phyloP scores from a whole-genome alignment of 2,797 vertebrate species.

The Malurus leucopterus region DNA sequence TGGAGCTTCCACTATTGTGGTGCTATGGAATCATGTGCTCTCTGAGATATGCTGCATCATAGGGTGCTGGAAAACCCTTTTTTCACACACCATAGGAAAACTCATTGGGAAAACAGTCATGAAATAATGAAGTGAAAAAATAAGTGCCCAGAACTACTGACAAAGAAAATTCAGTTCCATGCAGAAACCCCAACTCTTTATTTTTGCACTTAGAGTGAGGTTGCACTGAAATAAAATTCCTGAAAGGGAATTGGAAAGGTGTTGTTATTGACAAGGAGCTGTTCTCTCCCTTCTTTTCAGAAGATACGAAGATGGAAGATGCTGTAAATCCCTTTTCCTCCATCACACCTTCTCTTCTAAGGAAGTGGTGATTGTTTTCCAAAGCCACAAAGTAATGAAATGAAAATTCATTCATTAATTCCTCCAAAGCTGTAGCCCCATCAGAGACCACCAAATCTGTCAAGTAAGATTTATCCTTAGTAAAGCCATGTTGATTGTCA shows the following conservation, averaged over 20 bases:
- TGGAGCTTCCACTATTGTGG: background rate
- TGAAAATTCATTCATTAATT: background rate
- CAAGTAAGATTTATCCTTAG: background rate
- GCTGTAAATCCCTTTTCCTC: background rate
- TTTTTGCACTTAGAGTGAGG: background rate
- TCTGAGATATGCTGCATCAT: background rate
- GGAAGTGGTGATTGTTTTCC: background rate
- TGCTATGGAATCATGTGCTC: background rate
- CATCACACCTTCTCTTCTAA: background rate
- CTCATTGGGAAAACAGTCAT: background rate
- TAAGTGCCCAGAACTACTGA: background rate
- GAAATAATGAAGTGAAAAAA: background rate
- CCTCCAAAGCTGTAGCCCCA: rapidly evolving
- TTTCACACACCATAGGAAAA: background rate
- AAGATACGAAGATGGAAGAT: background rate
- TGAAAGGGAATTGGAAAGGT: background rate
- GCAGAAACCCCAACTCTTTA: background rate
- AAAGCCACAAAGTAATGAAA: background rate
- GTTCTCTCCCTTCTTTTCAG: background rate
- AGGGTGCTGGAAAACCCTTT: background rate
- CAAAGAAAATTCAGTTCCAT: background rate
- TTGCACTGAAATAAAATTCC: background rate
- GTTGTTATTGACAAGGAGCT: background rate
- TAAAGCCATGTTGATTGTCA: background rate
- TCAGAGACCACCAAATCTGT: background rate